Conservation (phyloP, 2,888 invertebrate genomes). For the Emesis furor region DNA sequence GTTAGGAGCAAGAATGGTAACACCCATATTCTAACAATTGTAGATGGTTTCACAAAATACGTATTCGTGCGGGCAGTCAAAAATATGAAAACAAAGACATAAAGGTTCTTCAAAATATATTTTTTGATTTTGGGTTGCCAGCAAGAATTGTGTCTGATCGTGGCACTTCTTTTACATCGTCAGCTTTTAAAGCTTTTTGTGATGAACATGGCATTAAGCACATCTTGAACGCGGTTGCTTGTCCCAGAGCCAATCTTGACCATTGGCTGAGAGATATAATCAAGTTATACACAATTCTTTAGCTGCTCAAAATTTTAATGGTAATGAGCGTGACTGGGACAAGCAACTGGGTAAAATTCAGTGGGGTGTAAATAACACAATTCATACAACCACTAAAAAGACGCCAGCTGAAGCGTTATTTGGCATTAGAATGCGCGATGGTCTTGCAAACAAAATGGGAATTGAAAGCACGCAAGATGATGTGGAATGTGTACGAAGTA, state of each 20-base stretch:
- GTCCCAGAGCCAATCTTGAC: constrained; percentile 68
- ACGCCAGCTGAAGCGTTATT: too few species aligned
- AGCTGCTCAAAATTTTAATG: neutral
- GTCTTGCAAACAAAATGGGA: too few species aligned
- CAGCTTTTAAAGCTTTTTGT: constrained; percentile 35
- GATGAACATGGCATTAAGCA: constrained; percentile 47
- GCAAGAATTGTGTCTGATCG: constrained; percentile 45
- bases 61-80: constrained; percentile 68
- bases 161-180: constrained; percentile 44
- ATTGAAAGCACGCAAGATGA: constrained; percentile 24
- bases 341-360: constrained; percentile 37
- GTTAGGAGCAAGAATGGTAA: constrained; percentile 34
- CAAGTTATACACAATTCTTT: constrained; percentile 41
- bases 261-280: constrained; percentile 67
- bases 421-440: too few species aligned
- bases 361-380: constrained; percentile 44
- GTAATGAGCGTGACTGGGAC: constrained; percentile 37
- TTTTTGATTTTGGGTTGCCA: constrained; percentile 59
- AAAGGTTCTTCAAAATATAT: constrained; percentile 51
- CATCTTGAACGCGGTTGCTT: constrained; percentile 65
- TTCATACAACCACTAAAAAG: neutral
- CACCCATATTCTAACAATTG: constrained; percentile 40
- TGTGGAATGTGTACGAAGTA: neutral
- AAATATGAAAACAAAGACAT: constrained; percentile 66
- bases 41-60: constrained; percentile 55